Conservation (phyloP, 2,888 invertebrate species). For the Stenoptilia bipunctidactyla region DNA sequence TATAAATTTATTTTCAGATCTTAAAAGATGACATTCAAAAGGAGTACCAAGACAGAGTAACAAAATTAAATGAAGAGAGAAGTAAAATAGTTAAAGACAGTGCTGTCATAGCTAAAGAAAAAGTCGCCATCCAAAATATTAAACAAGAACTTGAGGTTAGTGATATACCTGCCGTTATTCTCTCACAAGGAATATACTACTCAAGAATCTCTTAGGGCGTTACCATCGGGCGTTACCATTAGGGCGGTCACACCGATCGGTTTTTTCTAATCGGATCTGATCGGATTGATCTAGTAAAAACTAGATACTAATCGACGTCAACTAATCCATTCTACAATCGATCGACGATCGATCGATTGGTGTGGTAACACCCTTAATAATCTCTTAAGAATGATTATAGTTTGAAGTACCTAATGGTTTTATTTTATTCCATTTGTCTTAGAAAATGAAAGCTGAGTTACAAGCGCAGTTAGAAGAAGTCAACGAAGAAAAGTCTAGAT, state of each 20-base stretch:
- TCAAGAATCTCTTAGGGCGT: too few species aligned
- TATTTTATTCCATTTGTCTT: slow-evolving; percentile 13
- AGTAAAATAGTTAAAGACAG: slow-evolving; percentile 40
- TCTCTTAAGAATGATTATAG: too few species aligned
- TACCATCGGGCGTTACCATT: too few species aligned
- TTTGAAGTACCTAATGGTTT: too few species aligned
- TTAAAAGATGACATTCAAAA: slow-evolving; percentile 52
- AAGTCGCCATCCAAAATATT: slow-evolving; percentile 39
- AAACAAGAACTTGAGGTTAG: slow-evolving; percentile 54
- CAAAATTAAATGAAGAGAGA: slow-evolving; percentile 50
- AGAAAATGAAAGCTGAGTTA: slow-evolving; percentile 58
- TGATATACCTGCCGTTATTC: too few species aligned
- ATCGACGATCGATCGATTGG: too few species aligned
- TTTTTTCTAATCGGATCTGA: too few species aligned
- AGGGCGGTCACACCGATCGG: too few species aligned
- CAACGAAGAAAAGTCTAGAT: slow-evolving; percentile 45
- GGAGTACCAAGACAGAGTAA: slow-evolving; percentile 49
- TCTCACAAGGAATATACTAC: background rate
- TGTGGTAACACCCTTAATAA: too few species aligned
- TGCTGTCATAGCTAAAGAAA: slow-evolving; percentile 43
- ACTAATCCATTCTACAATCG: too few species aligned
- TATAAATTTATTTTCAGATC: slow-evolving; percentile 34
- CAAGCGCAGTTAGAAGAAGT: slow-evolving; percentile 54
- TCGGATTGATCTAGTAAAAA: too few species aligned
- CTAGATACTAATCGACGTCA: too few species aligned